Evolutionary conservation across 1,140 invertebrate genomes (phyloP), one percentile per base, ranked within the genome.

Genomic region (Lepidurus packardi): DNA sequence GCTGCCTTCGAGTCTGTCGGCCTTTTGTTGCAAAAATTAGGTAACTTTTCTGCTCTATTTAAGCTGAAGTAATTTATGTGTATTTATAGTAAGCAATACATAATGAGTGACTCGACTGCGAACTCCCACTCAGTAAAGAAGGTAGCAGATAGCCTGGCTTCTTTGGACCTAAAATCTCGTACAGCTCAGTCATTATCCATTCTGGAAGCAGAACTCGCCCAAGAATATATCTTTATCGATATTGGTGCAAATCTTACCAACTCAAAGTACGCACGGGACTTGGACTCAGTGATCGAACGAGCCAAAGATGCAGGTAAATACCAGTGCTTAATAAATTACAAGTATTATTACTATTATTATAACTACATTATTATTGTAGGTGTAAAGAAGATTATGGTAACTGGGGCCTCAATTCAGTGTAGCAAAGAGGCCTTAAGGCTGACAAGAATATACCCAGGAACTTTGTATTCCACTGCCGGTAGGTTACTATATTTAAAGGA

Each of bases 171-270:
- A 65, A 65, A 65, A 65, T 65, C 53, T 7, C 53, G 53, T 7
- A 65, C 53, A 13, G 53, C 53, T 21, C 53, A 65, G 21, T 65
- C 53, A 7, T 16, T 65, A 65, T 65, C 53, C 53, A 21, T 21
- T 16, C 53, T 78, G 74, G 78, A 78, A 80, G 77, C 73, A 74
- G 76, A 78, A 44, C 24, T 78, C 11, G 43, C 77, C 25, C 43
- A 94, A 85, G 94, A 94, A 87, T 92, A 96, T 84, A 92, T 96
- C 83, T 89, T 98, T 75, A 92, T 97, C 53, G 95, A 97, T 85
- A 92, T 95, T 80, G 95, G 95, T 83, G 94, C 95, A 21, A 98
- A 97, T 90, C 87, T 98, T 81, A 96, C 94, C 5, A 97, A 97
- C 87, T 96, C 96, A 85, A 97, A 97, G 84, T 98, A 94, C 85